A percentile compares a stretch with the other conserved stretches of the same genome.
phyloP scores from a whole-genome alignment of 2,113 vertebrate species.

The Peromyscus leucopus region DNA sequence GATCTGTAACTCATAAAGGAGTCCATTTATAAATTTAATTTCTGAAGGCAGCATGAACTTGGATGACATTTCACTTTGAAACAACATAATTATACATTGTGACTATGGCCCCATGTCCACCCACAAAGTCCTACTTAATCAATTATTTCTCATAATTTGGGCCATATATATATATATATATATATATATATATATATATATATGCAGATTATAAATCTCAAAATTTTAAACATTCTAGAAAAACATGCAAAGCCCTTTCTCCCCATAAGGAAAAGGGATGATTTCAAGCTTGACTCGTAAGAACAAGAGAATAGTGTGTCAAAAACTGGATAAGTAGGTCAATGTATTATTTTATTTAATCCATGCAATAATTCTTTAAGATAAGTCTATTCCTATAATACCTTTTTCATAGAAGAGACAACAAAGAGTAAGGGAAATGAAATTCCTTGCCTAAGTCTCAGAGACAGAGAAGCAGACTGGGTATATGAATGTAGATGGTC shows the following conservation, averaged over 20 bases:
- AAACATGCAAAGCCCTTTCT: not conserved
- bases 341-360: constrained; percentile 11
- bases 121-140: constrained; percentile 32
- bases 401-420: not conserved
- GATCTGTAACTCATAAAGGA: not conserved
- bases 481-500: not conserved
- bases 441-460: not conserved
- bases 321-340: not conserved
- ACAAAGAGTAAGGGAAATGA: not conserved
- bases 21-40: constrained; percentile 36
- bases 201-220: not conserved
- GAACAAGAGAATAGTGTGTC: not conserved
- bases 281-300: constrained; percentile 11
- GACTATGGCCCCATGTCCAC: not conserved
- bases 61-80: constrained; percentile 38
- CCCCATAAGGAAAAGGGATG: not conserved
- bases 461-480: not conserved
- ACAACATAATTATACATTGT: not conserved
- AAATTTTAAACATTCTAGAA: constrained; percentile 36
- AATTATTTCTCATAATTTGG: constrained; percentile 44
- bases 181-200: no score
- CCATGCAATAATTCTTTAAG: not conserved
- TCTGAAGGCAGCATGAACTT: not conserved
- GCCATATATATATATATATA: no score
- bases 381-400: not conserved